phyloP scores from a whole-genome alignment of 2,888 invertebrate species.

The Megastigmus dorsalis region DNA sequence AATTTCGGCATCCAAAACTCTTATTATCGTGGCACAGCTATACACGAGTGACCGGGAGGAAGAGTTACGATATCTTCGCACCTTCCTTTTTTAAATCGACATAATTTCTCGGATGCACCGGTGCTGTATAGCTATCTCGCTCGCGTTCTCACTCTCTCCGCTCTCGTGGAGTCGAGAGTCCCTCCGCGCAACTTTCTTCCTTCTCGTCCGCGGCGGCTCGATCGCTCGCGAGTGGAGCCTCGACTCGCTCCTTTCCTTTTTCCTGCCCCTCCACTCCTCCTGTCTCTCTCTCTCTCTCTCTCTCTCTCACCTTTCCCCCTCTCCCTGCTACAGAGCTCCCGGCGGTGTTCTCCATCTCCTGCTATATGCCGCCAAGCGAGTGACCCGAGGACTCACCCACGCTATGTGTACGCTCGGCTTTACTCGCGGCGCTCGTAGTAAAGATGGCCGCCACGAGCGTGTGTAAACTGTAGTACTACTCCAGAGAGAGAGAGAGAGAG shows the following conservation, averaged over 20 bases:
- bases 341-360: conserved; percentile 41
- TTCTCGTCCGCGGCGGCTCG: too few relatives aligned
- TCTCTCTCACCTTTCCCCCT: conserved; percentile 51
- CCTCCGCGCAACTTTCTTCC: neutral
- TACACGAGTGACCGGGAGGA: too few relatives aligned
- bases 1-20: neutral
- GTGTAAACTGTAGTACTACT: conserved; percentile 61
- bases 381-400: conserved; percentile 70
- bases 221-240: too few relatives aligned
- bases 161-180: too few relatives aligned
- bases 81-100: too few relatives aligned
- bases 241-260: neutral
- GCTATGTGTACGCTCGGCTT: too few relatives aligned
- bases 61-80: too few relatives aligned
- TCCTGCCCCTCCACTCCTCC: neutral
- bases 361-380: conserved; percentile 49
- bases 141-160: too few relatives aligned
- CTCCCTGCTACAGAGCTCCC: conserved; percentile 50
- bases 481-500: neutral
- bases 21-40: too few relatives aligned
- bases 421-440: conserved; percentile 64
- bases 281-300: conserved; percentile 31
- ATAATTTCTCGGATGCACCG: too few relatives aligned
- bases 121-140: too few relatives aligned
- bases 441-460: conserved; percentile 65